phyloP scores from a whole-genome alignment of 1,140 invertebrate species.

The Microvelia longipes region DNA sequence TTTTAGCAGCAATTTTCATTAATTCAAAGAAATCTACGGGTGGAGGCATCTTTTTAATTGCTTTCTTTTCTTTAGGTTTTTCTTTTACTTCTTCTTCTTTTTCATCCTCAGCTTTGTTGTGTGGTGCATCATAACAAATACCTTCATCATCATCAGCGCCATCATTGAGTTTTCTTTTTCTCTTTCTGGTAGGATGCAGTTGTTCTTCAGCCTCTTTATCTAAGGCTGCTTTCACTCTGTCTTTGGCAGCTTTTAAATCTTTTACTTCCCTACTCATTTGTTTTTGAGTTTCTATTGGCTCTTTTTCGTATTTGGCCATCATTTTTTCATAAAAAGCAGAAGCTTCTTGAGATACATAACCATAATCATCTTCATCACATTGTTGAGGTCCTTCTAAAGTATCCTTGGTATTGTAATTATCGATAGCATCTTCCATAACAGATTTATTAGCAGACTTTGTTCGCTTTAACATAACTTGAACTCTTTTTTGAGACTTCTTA shows the following conservation, averaged over 20 bases:
- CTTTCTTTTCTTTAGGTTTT: constrained; percentile 34
- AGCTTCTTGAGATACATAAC: constrained; percentile 68
- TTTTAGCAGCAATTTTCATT: constrained; percentile 63
- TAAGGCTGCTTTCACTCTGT: constrained; percentile 56
- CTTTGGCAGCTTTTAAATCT: constrained; percentile 45
- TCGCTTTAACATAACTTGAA: constrained; percentile 50
- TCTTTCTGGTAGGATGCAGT: constrained; percentile 40
- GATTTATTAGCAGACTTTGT: constrained; percentile 80
- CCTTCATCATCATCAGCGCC: constrained; percentile 13
- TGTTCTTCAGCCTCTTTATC: constrained; percentile 55
- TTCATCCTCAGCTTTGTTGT: constrained; percentile 1
- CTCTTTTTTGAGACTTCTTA: constrained; percentile 38
- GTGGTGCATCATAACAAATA: constrained; percentile 7
- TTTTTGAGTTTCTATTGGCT: constrained; percentile 44
- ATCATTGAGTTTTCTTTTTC: constrained; percentile 40
- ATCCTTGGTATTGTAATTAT: constrained; percentile 56
- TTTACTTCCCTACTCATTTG: constrained; percentile 29
- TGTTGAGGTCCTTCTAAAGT: constrained; percentile 50
- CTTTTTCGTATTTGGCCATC: constrained; percentile 61
- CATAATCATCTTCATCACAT: constrained; percentile 78
- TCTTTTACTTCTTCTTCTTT: constrained; percentile 16
- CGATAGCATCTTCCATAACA: constrained; percentile 62
- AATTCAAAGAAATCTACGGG: constrained; percentile 56
- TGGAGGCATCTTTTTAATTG: constrained; percentile 43
- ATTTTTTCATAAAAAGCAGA: constrained; percentile 64